These are phyloP conservation scores for Lepus oiostolus DNA, from an alignment of 2,797 vertebrate species.

Conservation along the genomic window DNA sequence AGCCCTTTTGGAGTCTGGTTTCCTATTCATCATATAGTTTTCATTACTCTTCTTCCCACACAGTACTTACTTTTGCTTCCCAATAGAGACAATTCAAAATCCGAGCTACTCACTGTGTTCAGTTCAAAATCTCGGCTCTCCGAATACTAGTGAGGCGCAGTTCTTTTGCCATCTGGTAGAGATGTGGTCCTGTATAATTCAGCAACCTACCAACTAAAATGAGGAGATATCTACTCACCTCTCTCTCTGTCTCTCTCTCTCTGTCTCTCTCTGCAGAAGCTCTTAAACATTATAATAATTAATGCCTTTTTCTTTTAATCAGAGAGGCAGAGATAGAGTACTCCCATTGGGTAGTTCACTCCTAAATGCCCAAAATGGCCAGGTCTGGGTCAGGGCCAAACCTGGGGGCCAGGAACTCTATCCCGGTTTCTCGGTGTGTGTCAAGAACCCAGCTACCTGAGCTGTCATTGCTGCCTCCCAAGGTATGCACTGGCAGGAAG, in stretches of 20 bases:
- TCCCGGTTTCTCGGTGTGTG: no score
- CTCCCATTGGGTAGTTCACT: no score
- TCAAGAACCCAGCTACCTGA: no score
- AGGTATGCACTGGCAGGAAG: no score
- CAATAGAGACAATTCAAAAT: background rate
- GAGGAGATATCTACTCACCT: background rate
- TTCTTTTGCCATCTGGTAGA: background rate
- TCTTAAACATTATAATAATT: background rate
- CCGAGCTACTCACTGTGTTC: background rate
- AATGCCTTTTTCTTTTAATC: background rate
- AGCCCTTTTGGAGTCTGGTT: background rate
- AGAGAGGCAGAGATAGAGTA: no score
- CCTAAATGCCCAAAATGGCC: no score
- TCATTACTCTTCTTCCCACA: background rate
- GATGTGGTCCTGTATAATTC: background rate
- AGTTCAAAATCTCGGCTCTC: background rate
- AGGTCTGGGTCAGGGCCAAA: no score
- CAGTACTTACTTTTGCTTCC: background rate
- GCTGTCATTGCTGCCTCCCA: no score
- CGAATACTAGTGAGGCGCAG: background rate
- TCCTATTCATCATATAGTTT: background rate
- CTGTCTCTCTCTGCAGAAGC: background rate
- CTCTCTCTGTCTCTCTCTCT: background rate
- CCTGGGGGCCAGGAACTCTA: no score
- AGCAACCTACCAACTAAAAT: background rate